Base-by-base conservation (phyloP, 2,113 vertebrate genomes). In the Platycercus adscitus region DNA sequence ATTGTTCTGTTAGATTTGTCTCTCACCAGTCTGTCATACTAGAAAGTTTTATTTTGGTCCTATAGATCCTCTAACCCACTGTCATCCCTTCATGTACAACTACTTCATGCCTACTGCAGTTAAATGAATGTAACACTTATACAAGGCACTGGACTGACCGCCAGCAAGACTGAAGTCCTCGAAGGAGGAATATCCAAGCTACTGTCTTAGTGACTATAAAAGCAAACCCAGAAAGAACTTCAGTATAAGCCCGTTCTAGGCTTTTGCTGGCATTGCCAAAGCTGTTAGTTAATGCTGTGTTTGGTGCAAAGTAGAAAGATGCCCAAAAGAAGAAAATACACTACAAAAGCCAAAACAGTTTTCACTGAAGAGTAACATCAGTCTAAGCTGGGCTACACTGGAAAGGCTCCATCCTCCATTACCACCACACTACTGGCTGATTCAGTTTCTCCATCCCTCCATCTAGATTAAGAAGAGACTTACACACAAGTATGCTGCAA, bases 21-120 rank as follows among this genome's bases (percentile, higher is more conserved):
- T 64, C 75, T 78, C 39, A 53, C 41, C 10, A 0, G 33, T 68
- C 76, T 63, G 56, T 44, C 3, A 2, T 2, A 44, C 60, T 10
- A 43, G 21, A 8, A 77, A 77, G 52, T 24, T 76, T 81, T 37
- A 17, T 10, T 96, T 96, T 96, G 96, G 95, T 97, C 95, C 96
- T 93, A 58, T 2, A 69, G 56, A 60, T 43, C 23, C 61, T 26
- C 10, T 23, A 88, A 65, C 15, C 39, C 65, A 60, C 11, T 17
- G 37, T 49, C 55, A 88, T 39, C 80, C 72, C 77, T 75, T 71
- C 43, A 10, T 0, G 23, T 47, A 24, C 11, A 50, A 87, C 58
- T 43, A 39, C 35, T 64, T 92, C 86, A 68, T 10, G 50, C 61
- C 60, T n/a, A 31, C 23, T 11, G 60, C 63, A 88, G 19, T 28